Evolutionary conservation across 2,797 vertebrate genomes (phyloP), one percentile per base, ranked within the genome.

Genomic region (Propithecus deckenii): DNA sequence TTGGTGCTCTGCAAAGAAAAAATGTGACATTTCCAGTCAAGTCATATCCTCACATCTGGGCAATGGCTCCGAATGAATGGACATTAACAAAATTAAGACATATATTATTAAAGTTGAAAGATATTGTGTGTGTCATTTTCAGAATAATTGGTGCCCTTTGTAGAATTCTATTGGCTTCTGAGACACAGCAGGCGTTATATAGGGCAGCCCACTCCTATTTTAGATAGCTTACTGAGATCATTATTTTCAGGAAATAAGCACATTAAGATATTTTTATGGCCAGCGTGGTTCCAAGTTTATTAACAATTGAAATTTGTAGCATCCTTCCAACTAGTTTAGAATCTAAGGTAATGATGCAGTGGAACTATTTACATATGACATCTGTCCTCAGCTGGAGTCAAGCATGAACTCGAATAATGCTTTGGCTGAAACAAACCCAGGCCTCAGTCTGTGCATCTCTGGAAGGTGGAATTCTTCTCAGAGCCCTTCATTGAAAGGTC

Each of bases 271-370:
- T 87, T 96, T 3, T 91, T 0, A 23, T 69, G 91, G 93, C 92
- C 96, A 92, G 52, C 0, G 17, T 97, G 95, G 75, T 95, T 90
- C 76, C 81, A 96, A 94, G 85, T 92, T 92, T 95, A 97, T 95
- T 88, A 89, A 91, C 96, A 91, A 91, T 81, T 93, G 96, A 94
- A 96, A 95, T 89, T 30, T 96, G 78, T 67, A 84, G n/a, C 81
- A 52, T 85, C 95, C 17, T n/a, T 94, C 43, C 7, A 25, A 2
- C 69, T 61, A 87, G 84, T 93, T 96, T 92, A 7, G 1, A 75
- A 0, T 11, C 5, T n/a, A 69, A 96, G 97, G 93, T 95, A 96
- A 96, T 61, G 86, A 48, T 69, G 43, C 67, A 69, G 57, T 25
- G 71, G 71, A 83, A 83, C 50, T 69, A 1, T 25, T 96, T 96